Percentiles rank a stretch among this genome's conserved stretches.
Conservation (phyloP, 2,888 invertebrate genomes). For the Latheticus oryzae region DNA sequence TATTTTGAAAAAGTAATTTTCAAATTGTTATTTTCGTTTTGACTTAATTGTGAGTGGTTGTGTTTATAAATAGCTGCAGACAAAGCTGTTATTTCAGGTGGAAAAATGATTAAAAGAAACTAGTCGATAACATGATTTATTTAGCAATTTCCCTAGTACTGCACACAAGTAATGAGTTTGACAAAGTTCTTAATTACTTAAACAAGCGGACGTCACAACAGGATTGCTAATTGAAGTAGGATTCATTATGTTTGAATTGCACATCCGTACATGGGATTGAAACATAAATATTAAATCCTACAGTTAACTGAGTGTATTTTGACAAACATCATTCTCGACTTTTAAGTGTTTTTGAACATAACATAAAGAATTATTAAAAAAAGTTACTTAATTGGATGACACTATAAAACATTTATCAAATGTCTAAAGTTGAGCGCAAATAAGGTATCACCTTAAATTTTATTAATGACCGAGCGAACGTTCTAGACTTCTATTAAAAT, state of each 20-base stretch:
- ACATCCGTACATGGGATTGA: conserved; percentile 39
- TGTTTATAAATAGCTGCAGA: no score
- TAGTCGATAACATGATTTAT: conserved; percentile 16
- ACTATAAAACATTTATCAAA: conserved; percentile 34
- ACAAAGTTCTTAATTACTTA: conserved; percentile 39
- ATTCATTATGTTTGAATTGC: conserved; percentile 40
- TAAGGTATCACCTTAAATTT: conserved; percentile 34
- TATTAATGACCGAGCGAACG: conserved; percentile 29
- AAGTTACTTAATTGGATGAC: conserved; percentile 28
- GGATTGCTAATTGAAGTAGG: conserved; percentile 39
- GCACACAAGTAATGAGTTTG: conserved; percentile 25
- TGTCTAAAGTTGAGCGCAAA: conserved; percentile 28
- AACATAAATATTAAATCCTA: conserved; percentile 42
- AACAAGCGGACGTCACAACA: conserved; percentile 23
- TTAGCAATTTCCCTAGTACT: conserved; percentile 10
- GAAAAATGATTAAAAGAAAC: no score
- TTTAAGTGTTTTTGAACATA: conserved; percentile 37
- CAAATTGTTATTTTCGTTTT: no score
- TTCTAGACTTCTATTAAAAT: conserved; percentile 18
- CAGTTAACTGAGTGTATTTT: conserved; percentile 35
- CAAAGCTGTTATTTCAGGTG: no score
- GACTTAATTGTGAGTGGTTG: no score
- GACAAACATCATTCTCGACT: conserved; percentile 34
- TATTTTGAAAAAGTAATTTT: no score
- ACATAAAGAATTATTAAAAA: conserved; percentile 34